Conservation (phyloP, 2,113 vertebrate genomes). For the Sisor rabdophorus region DNA sequence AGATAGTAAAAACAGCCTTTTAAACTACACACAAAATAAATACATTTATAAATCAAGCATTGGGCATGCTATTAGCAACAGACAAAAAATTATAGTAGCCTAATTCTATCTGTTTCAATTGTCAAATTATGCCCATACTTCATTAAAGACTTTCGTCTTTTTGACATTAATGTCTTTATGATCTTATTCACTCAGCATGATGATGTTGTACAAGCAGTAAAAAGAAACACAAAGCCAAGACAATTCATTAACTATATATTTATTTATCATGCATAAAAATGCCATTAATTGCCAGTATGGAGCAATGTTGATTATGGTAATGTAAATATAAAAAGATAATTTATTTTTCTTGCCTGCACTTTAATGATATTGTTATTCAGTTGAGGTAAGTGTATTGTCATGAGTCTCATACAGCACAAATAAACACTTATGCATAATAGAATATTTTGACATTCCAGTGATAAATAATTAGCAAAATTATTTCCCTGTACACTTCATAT, state of each 20-base stretch:
- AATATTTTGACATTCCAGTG: slow-evolving; percentile 46
- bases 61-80: background rate
- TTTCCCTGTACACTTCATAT: slow-evolving; percentile 52
- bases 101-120: background rate
- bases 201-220: too few relatives aligned
- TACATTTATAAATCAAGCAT: background rate
- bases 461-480: slow-evolving; percentile 72
- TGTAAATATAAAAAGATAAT: slow-evolving; percentile 78
- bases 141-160: too few relatives aligned
- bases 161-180: background rate
- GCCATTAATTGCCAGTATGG: slow-evolving; percentile 92
- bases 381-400: slow-evolving; percentile 83
- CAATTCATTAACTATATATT: slow-evolving; percentile 82
- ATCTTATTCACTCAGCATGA: slow-evolving; percentile 6
- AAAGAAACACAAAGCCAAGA: too few relatives aligned
- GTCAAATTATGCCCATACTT: background rate
- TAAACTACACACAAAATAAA: slow-evolving; percentile 6
- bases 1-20: background rate
- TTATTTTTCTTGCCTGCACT: too few relatives aligned
- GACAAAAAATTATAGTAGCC: slow-evolving; percentile 7
- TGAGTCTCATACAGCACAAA: slow-evolving; percentile 77
- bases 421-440: slow-evolving; percentile 45
- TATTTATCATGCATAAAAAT: slow-evolving; percentile 93
- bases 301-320: slow-evolving; percentile 93
- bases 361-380: slow-evolving; percentile 94